These are phyloP conservation scores for Ovibos moschatus DNA, from an alignment of 2,113 vertebrate species.

Conservation along the genomic window DNA sequence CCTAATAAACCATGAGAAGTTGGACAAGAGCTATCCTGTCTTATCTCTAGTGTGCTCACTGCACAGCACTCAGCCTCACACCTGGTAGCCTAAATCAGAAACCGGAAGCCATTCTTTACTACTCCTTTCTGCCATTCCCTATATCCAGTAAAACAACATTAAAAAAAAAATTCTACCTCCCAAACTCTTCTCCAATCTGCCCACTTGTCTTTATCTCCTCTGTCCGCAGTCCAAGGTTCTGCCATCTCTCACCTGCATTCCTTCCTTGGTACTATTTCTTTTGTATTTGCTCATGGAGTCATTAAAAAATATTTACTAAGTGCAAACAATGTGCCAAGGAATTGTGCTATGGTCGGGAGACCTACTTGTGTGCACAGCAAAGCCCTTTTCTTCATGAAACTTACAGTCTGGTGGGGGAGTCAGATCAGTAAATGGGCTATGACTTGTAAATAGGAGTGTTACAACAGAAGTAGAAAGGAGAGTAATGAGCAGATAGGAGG, in stretches of 20 bases:
- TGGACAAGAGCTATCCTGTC: neutral
- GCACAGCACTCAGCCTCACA: neutral
- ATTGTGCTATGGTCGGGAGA: neutral
- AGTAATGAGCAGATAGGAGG: neutral
- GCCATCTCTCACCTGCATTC: neutral
- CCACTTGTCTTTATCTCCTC: neutral
- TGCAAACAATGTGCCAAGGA: neutral
- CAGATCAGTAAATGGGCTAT: neutral
- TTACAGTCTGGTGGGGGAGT: neutral
- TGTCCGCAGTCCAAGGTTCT: neutral
- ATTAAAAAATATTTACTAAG: neutral
- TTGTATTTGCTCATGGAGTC: neutral
- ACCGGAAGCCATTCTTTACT: neutral
- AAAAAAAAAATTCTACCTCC: neutral
- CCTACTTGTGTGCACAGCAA: neutral
- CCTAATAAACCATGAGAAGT: neutral
- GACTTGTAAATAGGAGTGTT: neutral
- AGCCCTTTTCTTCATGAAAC: neutral
- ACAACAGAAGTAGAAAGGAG: neutral
- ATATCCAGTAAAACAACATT: neutral
- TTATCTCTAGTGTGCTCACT: neutral
- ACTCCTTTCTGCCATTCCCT: neutral
- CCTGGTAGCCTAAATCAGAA: neutral
- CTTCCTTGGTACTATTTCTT: neutral
- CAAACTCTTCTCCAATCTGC: neutral